Conservation (phyloP, 2,888 invertebrate genomes). For the Ennomos fuscantarius region DNA sequence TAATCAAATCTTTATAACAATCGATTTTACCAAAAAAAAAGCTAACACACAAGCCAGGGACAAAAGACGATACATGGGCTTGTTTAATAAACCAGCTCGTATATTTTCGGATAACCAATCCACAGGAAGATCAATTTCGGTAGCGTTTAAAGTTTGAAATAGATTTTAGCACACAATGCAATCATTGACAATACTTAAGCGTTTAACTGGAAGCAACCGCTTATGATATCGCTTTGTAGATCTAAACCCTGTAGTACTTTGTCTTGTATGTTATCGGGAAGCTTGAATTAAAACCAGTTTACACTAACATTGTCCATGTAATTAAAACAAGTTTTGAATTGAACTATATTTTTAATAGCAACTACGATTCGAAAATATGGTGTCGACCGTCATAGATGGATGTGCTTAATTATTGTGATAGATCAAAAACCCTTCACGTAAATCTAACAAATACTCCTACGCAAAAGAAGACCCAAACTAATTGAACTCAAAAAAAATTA, state of each 20-base stretch:
- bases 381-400: too few species aligned
- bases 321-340: conserved; percentile 2
- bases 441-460: too few species aligned
- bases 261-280: conserved; percentile 3
- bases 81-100: background rate
- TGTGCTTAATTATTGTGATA: too few species aligned
- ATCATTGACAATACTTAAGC: background rate
- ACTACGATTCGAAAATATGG: too few species aligned
- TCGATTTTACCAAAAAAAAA: too few species aligned
- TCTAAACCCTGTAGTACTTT: background rate
- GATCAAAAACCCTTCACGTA: too few species aligned
- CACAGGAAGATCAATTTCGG: conserved; percentile 7
- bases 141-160: conserved; percentile 2
- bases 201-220: conserved; percentile 6
- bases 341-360: background rate
- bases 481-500: too few species aligned
- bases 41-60: too few species aligned
- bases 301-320: background rate
- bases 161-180: conserved; percentile 5
- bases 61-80: too few species aligned
- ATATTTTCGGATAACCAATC: conserved; percentile 5
- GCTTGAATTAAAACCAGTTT: conserved; percentile 1
- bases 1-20: too few species aligned
- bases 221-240: conserved; percentile 2
- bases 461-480: too few species aligned